A percentile compares a stretch with the other conserved stretches of the same genome.
Conservation (phyloP, 2,113 vertebrate species). For the Axis porcinus region DNA sequence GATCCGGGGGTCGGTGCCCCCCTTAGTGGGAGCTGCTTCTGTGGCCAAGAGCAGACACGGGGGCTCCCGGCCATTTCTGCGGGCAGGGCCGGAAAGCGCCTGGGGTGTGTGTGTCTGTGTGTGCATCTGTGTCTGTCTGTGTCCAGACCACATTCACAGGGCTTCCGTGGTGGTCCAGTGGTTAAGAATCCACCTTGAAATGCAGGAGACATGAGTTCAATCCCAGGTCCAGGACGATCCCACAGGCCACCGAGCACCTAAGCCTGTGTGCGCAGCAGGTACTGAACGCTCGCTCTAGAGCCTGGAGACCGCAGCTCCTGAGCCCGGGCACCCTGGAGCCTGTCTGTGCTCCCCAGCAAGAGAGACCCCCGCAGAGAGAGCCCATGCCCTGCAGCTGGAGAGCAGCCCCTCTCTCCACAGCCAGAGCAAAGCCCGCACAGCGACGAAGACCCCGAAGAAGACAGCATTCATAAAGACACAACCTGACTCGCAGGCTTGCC, state of each 20-base stretch:
- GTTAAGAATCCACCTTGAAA: not conserved
- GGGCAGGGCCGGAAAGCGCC: accelerated
- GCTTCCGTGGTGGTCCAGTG: not conserved
- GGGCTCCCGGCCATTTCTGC: accelerated
- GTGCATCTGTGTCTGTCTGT: not conserved
- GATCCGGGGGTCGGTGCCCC: not conserved
- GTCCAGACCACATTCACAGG: not conserved
- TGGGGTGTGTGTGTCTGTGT: not conserved
- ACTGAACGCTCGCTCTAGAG: accelerated
- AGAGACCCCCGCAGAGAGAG: not conserved
- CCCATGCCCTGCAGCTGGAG: not conserved
- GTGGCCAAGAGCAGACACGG: not conserved
- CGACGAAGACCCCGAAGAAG: not conserved
- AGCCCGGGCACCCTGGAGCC: not conserved
- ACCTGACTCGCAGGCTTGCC: not conserved
- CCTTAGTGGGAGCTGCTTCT: not conserved
- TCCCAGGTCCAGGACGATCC: not conserved
- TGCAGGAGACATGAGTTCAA: not conserved
- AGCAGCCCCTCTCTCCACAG: not conserved
- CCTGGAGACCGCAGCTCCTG: not conserved
- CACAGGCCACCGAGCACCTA: not conserved
- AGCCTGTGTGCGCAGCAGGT: not conserved
- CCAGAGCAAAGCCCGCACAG: not conserved
- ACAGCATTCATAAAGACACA: not conserved
- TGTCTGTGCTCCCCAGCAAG: not conserved